Percentiles rank a stretch among this genome's conserved stretches.
Evolutionary conservation across 2,113 vertebrate genomes (phyloP).

Genomic region (Etheostoma spectabile): DNA sequence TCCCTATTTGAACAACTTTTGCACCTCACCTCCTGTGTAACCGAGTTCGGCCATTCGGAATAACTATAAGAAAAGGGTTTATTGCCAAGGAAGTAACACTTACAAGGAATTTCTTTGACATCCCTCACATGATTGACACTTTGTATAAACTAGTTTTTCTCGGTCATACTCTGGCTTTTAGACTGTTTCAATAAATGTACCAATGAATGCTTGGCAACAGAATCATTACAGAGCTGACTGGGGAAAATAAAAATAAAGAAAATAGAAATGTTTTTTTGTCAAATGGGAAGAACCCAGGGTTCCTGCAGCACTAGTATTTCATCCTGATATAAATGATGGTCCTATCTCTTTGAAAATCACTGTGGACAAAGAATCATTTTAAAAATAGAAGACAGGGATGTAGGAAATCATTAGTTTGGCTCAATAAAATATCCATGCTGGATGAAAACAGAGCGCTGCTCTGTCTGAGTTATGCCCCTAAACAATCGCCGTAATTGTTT

Average conservation of each 20-base stretch:
- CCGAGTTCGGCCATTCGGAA: neutral
- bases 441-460: conserved; percentile 27
- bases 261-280: neutral
- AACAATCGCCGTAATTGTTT: conserved; percentile 69
- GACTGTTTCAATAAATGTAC: neutral
- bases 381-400: neutral
- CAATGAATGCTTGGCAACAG: neutral
- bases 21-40: neutral
- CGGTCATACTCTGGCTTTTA: neutral
- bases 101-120: neutral
- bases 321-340: neutral
- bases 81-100: too few relatives aligned
- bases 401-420: conserved; percentile 46
- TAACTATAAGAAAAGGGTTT: neutral
- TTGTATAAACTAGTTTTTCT: neutral
- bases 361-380: neutral
- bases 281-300: neutral
- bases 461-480: conserved; percentile 43
- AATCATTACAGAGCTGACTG: neutral
- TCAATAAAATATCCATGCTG: conserved; percentile 45
- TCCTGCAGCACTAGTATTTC: neutral
- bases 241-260: neutral
- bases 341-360: neutral
- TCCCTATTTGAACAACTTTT: neutral
- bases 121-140: neutral